Conservation (phyloP, 2,797 vertebrate genomes). For the Lycodopsis pacificus region DNA sequence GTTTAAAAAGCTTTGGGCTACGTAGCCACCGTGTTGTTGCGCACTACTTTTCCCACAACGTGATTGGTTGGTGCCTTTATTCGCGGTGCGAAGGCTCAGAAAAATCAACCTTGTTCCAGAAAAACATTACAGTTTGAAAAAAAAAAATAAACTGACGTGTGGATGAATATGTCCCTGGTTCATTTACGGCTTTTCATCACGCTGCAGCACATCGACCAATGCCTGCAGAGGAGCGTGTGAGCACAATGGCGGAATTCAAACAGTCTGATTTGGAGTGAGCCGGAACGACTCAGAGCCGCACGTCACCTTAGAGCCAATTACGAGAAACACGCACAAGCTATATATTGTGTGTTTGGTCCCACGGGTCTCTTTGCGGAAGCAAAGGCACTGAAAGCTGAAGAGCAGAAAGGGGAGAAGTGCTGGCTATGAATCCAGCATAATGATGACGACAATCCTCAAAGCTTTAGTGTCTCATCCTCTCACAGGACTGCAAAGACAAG, state of each 20-base stretch:
- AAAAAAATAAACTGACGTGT: too few species aligned
- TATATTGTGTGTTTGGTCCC: constrained; percentile 65
- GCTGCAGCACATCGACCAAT: constrained; percentile 49
- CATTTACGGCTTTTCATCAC: background rate
- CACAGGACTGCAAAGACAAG: constrained; percentile 33
- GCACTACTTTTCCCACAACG: too few species aligned
- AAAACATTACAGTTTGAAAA: too few species aligned
- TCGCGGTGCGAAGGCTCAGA: too few species aligned
- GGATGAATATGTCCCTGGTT: too few species aligned
- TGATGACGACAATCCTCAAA: constrained; percentile 54
- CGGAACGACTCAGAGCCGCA: constrained; percentile 57
- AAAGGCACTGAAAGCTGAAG: constrained; percentile 45
- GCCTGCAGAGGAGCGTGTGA: constrained; percentile 41
- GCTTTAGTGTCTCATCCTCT: constrained; percentile 43
- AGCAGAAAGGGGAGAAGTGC: constrained; percentile 37
- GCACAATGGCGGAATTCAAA: constrained; percentile 67
- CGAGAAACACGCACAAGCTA: constrained; percentile 56
- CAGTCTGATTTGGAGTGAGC: constrained; percentile 49
- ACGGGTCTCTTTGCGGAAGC: constrained; percentile 56
- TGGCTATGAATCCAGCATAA: constrained; percentile 58
- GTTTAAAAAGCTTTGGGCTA: too few species aligned
- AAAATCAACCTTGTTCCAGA: too few species aligned
- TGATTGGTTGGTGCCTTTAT: too few species aligned
- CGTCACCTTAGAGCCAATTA: constrained; percentile 80
- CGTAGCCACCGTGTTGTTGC: too few species aligned